Evolutionary conservation across 2,113 vertebrate genomes (phyloP).

Genomic region (Okapia johnstoni): DNA sequence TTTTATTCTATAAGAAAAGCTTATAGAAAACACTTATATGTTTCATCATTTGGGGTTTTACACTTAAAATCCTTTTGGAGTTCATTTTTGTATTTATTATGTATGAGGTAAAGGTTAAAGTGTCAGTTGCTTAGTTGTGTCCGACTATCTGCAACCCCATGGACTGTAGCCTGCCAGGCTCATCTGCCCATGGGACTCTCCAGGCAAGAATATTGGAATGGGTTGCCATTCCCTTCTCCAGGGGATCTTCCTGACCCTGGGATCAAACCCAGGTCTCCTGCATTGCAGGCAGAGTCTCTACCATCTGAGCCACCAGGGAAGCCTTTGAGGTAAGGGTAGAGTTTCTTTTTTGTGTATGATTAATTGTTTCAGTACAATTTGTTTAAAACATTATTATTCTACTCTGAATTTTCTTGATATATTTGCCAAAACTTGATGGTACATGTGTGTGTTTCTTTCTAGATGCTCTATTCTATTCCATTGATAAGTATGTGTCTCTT

Average conservation of each 20-base stretch:
- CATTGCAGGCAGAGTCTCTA: background rate
- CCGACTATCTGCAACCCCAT: background rate
- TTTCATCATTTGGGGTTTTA: background rate
- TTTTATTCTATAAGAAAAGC: background rate
- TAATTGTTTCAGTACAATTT: background rate
- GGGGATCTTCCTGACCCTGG: background rate
- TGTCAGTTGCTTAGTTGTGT: background rate
- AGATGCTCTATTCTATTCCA: background rate
- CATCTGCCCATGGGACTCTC: background rate
- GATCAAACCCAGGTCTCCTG: background rate
- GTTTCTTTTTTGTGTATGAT: background rate
- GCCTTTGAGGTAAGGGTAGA: background rate
- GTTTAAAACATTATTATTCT: background rate
- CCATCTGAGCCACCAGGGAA: background rate
- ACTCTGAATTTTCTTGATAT: background rate
- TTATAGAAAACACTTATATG: background rate
- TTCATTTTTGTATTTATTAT: background rate
- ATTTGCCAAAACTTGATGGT: background rate
- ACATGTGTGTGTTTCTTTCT: background rate
- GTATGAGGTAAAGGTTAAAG: background rate
- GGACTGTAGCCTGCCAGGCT: background rate
- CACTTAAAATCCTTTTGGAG: background rate
- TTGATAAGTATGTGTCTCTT: background rate
- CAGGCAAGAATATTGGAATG: background rate
- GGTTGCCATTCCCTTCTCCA: background rate